phyloP scores from a whole-genome alignment of 2,797 vertebrate genomes.

The Sebastiscus tertius region DNA sequence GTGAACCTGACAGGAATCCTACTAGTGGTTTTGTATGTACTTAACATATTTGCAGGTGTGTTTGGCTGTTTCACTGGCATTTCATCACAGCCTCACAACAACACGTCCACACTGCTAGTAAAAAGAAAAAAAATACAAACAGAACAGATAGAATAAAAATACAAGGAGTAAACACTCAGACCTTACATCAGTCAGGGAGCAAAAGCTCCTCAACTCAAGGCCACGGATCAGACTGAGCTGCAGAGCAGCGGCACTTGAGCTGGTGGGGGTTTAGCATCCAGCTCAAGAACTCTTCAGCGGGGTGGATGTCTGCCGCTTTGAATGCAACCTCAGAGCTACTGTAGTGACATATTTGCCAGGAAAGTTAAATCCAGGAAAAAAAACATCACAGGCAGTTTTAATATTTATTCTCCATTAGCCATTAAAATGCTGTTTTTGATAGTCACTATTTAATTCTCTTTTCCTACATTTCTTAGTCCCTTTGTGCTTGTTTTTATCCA shows the following conservation, averaged over 20 bases:
- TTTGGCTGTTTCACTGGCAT: background rate
- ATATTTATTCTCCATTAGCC: background rate
- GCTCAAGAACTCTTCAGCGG: background rate
- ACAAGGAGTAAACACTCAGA: background rate
- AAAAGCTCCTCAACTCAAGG: background rate
- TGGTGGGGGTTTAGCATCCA: background rate
- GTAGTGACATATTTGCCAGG: background rate
- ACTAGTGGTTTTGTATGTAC: background rate
- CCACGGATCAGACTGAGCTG: background rate
- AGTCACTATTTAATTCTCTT: background rate
- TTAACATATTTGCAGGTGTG: background rate
- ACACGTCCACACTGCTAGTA: background rate
- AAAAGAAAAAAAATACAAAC: background rate
- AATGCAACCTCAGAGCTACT: background rate
- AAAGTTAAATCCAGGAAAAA: background rate
- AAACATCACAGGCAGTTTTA: background rate
- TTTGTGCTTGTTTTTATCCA: slow-evolving; percentile 1
- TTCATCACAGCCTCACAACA: background rate
- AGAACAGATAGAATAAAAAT: background rate
- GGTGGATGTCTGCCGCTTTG: background rate
- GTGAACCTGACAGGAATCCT: background rate
- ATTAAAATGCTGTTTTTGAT: background rate
- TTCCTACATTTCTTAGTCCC: background rate
- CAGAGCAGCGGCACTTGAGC: background rate
- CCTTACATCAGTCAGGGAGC: background rate